Percentiles rank a stretch among this genome's conserved stretches.
phyloP scores from a whole-genome alignment of 1,140 invertebrate species.

The Tetramorium simillimum region DNA sequence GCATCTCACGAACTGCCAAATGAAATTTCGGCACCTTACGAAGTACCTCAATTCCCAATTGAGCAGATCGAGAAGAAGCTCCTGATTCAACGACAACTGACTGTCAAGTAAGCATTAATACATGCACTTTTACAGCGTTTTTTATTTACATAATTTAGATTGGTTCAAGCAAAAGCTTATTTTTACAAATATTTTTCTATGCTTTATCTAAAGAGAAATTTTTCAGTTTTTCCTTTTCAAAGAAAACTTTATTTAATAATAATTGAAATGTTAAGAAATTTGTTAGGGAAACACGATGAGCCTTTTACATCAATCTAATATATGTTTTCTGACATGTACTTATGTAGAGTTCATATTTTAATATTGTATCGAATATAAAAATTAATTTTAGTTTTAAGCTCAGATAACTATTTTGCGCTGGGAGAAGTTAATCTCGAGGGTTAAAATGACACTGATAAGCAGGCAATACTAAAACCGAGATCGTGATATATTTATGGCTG shows the following conservation, averaged over 20 bases:
- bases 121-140: background rate
- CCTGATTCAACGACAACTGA: constrained; percentile 95
- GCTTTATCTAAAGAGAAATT: background rate
- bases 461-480: background rate
- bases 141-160: background rate
- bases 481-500: constrained; percentile 1
- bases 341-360: background rate
- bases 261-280: background rate
- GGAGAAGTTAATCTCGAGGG: background rate
- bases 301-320: background rate
- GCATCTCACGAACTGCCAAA: constrained; percentile 89
- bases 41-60: constrained; percentile 98
- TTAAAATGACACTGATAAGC: background rate
- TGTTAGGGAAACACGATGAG: background rate
- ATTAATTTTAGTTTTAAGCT: background rate
- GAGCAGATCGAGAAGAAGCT: constrained; percentile 98
- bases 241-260: background rate
- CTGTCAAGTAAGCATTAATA: constrained; percentile 90
- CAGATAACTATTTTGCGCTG: background rate
- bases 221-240: background rate
- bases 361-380: background rate
- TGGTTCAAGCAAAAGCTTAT: background rate
- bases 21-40: constrained; percentile 97
- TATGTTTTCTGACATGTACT: background rate
- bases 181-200: too few species aligned